Percentiles rank a stretch among this genome's conserved stretches.
phyloP scores from a whole-genome alignment of 2,113 vertebrate genomes.

The Mesocricetus auratus region DNA sequence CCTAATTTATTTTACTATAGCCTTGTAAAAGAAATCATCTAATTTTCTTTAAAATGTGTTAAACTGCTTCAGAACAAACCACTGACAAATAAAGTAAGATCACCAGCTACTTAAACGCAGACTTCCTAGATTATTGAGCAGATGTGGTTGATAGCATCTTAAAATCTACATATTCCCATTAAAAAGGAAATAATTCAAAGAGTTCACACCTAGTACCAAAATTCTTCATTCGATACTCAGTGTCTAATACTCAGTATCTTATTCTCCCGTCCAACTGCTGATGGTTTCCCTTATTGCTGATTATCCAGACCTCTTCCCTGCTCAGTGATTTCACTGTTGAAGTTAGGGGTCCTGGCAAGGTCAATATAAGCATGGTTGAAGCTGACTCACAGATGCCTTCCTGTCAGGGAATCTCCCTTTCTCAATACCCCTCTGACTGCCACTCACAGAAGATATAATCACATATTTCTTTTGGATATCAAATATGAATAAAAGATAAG shows the following conservation, averaged over 20 bases:
- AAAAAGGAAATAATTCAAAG: not conserved
- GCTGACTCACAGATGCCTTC: not conserved
- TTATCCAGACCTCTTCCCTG: not conserved
- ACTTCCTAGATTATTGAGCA: conserved; percentile 42
- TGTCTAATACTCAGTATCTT: not conserved
- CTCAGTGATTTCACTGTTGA: not conserved
- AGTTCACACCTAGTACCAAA: not conserved
- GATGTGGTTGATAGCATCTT: not conserved
- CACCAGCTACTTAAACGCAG: not conserved
- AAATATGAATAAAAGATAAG: not conserved
- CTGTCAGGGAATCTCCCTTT: not conserved
- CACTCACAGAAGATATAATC: not conserved
- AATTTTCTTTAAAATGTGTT: conserved; percentile 30
- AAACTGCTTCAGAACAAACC: not conserved
- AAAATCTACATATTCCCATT: conserved; percentile 27
- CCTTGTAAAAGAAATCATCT: conserved; percentile 46
- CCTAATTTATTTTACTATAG: conserved; percentile 41
- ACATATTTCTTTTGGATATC: not conserved
- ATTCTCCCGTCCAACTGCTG: not conserved
- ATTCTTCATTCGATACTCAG: not conserved
- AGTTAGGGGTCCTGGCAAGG: no score
- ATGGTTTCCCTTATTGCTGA: not conserved
- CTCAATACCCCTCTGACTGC: not conserved
- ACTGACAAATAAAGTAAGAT: not conserved
- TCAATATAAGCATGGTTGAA: not conserved